A percentile compares a stretch with the other conserved stretches of the same genome.
Conservation (phyloP, 2,888 invertebrate species). For the Melanostoma scalare region DNA sequence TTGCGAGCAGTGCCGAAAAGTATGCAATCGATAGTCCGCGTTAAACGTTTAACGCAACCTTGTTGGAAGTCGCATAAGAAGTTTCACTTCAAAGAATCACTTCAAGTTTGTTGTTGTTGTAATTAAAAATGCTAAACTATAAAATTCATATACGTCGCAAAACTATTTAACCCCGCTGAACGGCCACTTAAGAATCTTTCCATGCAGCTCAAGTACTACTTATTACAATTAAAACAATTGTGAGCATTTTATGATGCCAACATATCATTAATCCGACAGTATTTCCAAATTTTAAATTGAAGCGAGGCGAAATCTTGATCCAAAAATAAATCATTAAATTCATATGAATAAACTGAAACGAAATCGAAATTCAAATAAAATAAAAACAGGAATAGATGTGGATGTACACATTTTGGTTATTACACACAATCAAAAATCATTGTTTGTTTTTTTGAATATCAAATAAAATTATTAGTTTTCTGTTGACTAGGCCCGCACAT, state of each 20-base stretch:
- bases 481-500: too few species aligned
- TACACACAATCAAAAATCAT: background rate
- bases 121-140: too few species aligned
- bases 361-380: conserved; percentile 20
- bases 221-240: conserved; percentile 26
- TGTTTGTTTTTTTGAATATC: background rate
- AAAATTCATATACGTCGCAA: background rate
- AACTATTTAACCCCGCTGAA: conserved; percentile 19
- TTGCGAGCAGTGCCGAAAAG: too few species aligned
- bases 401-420: background rate
- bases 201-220: conserved; percentile 20
- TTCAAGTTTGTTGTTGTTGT: too few species aligned
- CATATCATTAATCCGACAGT: conserved; percentile 33
- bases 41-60: too few species aligned
- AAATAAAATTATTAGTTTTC: too few species aligned
- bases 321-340: conserved; percentile 29
- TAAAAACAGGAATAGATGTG: background rate
- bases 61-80: too few species aligned
- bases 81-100: too few species aligned
- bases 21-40: too few species aligned
- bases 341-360: conserved; percentile 20
- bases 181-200: conserved; percentile 6
- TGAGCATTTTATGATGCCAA: conserved; percentile 33
- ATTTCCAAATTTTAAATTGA: conserved; percentile 3
- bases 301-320: conserved; percentile 20